Evolutionary conservation across 2,888 invertebrate species (phyloP).

Genomic region (Rhagium mordax): DNA sequence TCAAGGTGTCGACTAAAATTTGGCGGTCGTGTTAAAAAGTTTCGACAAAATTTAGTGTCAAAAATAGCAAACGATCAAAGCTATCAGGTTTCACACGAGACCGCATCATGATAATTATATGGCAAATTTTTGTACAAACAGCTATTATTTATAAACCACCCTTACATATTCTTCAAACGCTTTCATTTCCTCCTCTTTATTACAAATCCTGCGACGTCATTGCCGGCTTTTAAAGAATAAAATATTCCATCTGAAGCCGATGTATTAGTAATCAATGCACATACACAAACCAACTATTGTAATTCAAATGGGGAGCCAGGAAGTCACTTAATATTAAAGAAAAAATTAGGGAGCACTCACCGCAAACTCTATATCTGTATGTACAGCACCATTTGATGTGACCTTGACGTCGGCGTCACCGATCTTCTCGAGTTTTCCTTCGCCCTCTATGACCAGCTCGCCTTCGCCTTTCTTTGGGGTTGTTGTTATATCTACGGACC

Average conservation of each 20-base stretch:
- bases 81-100: no score
- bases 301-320: constrained; percentile 23
- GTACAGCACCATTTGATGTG: constrained; percentile 80
- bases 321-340: constrained; percentile 15
- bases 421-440: constrained; percentile 82
- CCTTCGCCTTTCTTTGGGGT: constrained; percentile 73
- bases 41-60: no score
- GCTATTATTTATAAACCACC: not conserved
- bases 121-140: no score
- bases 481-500: constrained; percentile 89
- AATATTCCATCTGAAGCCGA: constrained; percentile 6
- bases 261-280: constrained; percentile 12
- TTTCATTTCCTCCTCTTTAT: not conserved
- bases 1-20: no score
- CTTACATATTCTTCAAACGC: not conserved
- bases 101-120: no score
- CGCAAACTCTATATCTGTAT: constrained; percentile 74
- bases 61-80: no score
- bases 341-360: constrained; percentile 67
- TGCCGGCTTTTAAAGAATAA: constrained; percentile 9
- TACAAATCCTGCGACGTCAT: not conserved
- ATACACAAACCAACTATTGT: constrained; percentile 21
- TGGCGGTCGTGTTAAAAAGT: no score
- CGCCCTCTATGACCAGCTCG: constrained; percentile 74
- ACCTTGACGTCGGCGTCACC: constrained; percentile 82